Base-by-base conservation (phyloP, 2,797 vertebrate genomes). In the Clarias pachynema region DNA sequence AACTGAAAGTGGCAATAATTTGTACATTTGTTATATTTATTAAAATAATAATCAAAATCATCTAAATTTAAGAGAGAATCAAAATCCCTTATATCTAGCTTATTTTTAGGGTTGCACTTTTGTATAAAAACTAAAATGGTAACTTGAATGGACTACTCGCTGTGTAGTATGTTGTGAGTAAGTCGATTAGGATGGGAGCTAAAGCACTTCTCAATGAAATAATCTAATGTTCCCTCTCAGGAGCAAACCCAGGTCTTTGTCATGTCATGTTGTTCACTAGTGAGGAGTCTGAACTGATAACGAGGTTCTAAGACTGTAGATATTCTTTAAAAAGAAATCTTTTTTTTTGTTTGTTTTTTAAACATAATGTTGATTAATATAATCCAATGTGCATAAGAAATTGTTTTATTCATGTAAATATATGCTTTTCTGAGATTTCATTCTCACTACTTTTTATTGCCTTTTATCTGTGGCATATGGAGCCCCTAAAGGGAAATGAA, bases 391-490 rank as follows among this genome's bases (percentile, higher is more conserved):
- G 73, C 57, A 40, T 81, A 72, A 85, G 86, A 87, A 89, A 84
- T 88, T 84, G 89, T 79, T 87, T 85, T 89, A 86, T 86, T 87
- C 87, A 68, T 94, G 93, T 94, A 95, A 90, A 95, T 94, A 94
- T 83, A 85, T 78, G 77, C 88, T 88, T 86, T 88, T 89, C 88
- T 88, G 89, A 89, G 86, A 75, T 87, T 75, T 90, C 90, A 91
- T 92, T 84, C 49, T 53, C 49, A 53, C 49, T 82, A 77, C 74
- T 80, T 84, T 88, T 72, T 86, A 74, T 86, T 84, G 60, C 0
- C 78, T 89, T 91, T 91, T 82, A 57, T 88, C 87, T 88, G 57
- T 91, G 81, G 65, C 34, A 81, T 31, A 40, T 44, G 12, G 49
- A 53, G 49, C 49, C 49, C 12, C 49, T 53, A 53, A 53, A 53